Base-by-base conservation (phyloP, 2,113 vertebrate species). In the Pelecanoides urinatrix region DNA sequence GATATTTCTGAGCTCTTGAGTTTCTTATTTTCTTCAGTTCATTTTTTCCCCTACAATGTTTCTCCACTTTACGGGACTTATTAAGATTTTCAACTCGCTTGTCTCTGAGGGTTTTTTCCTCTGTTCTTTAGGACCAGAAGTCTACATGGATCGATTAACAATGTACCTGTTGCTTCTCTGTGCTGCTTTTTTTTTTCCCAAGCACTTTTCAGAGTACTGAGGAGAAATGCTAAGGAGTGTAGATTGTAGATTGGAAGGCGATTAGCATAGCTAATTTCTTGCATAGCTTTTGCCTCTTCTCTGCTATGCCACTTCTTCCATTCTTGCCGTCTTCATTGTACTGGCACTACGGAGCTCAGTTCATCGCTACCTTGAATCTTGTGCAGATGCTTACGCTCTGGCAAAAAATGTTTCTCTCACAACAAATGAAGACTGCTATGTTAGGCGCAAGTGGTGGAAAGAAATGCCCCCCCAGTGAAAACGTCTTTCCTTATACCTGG, bases 211-310 rank as follows among this genome's bases (percentile, higher is more conserved):
- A 55, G 29, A 59, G 17, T 36, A 56, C 20, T 2, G 7, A 56
- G 38, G 19, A n/a, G 80, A 90, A 87, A 74, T 19, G 11, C 8
- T 17, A 25, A 25, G 32, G 26, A 10, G 6, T 18, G 15, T 27
- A 53, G n/a, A 4, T 1, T 45, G 78, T 44, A 63, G n/a, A 4
- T 1, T 45, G 78, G 44, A 63, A n/a, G 32, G 59, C 1, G 1
- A 32, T 67, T 29, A 4, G 29, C n/a, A n/a, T n/a, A n/a, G n/a
- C n/a, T n/a, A n/a, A n/a, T 71, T 75, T 90, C 44, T 56, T n/a
- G 15, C 1, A 0, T n/a, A 67, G 70, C 7, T 85, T 89, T 67
- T 85, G 26, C 45, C 19, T 42, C 66, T 59, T 79, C 50, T 71
- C 36, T 79, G 30, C 16, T 56, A 25, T 55, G 7, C 32, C 25